Evolutionary conservation across 2,888 invertebrate species (phyloP).

Genomic region (Stenodema calcarata): DNA sequence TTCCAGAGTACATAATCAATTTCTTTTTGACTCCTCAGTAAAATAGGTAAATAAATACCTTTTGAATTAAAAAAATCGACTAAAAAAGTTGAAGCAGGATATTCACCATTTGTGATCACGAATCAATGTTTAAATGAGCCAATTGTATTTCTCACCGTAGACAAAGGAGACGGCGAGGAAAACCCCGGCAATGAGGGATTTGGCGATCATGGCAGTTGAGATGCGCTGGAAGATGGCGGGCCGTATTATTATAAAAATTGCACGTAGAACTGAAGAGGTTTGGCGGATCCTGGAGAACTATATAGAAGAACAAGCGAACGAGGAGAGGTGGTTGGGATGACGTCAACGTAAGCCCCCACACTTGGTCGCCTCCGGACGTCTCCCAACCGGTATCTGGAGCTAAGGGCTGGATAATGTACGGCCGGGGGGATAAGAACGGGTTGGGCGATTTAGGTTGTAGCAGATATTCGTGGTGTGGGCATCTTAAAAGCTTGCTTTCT

Average conservation of each 20-base stretch:
- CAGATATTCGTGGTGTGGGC: neutral
- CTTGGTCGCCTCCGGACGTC: neutral
- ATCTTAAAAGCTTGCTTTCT: neutral
- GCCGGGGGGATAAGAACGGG: neutral
- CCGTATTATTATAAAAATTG: neutral
- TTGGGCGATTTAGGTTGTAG: neutral
- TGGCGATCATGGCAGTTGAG: neutral
- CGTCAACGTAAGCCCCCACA: neutral
- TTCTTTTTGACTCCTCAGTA: too few species aligned
- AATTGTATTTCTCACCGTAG: neutral
- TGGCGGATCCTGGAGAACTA: neutral
- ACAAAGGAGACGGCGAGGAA: neutral
- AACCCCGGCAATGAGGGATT: neutral
- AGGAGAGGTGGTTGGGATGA: conserved; percentile 17
- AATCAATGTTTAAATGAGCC: too few species aligned
- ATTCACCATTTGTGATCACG: too few species aligned
- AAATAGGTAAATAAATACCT: too few species aligned
- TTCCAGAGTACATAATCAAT: too few species aligned
- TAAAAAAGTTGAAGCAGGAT: too few species aligned
- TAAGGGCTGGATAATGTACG: neutral
- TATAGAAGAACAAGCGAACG: neutral
- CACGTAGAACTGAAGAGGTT: conserved; percentile 9
- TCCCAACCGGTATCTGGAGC: conserved; percentile 5
- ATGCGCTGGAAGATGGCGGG: neutral
- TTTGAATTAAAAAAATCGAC: too few species aligned